A percentile compares a stretch with the other conserved stretches of the same genome.
phyloP scores from a whole-genome alignment of 1,140 invertebrate species.

The Phymorhynchus buccinoides region DNA sequence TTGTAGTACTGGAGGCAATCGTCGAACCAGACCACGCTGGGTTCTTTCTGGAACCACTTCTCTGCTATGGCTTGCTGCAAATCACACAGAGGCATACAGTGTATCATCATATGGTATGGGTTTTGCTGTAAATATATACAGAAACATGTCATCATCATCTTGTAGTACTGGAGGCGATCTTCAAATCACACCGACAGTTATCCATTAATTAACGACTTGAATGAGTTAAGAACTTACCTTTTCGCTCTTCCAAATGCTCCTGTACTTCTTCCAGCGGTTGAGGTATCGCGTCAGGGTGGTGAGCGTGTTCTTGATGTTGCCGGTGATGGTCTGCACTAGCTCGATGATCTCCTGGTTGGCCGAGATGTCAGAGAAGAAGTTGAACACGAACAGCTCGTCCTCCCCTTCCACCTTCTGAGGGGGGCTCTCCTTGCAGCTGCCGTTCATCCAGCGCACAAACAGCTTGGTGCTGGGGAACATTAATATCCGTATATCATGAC shows the following conservation, averaged over 20 bases:
- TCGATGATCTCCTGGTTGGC: slow-evolving; percentile 81
- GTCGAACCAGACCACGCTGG: slow-evolving; percentile 84
- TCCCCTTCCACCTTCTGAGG: slow-evolving; percentile 77
- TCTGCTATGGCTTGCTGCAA: slow-evolving; percentile 74
- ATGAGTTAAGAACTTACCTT: too few species aligned
- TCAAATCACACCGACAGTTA: too few species aligned
- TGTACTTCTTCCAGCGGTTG: slow-evolving; percentile 84
- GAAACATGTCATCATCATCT: too few species aligned
- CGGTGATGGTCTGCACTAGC: slow-evolving; percentile 79
- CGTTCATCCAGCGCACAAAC: slow-evolving; percentile 88
- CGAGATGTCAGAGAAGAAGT: slow-evolving; percentile 85
- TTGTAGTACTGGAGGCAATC: slow-evolving; percentile 88
- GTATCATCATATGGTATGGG: too few species aligned
- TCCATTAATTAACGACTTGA: too few species aligned
- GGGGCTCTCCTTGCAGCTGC: slow-evolving; percentile 83
- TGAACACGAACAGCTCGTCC: slow-evolving; percentile 78
- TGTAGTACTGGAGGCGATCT: too few species aligned
- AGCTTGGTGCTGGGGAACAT: slow-evolving; percentile 78
- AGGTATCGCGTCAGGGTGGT: slow-evolving; percentile 80
- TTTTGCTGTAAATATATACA: too few species aligned
- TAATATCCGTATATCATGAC: too few species aligned
- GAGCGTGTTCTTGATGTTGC: slow-evolving; percentile 79
- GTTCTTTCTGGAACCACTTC: slow-evolving; percentile 82
- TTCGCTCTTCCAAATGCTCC: slow-evolving; percentile 86
- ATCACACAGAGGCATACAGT: too few species aligned